These are phyloP conservation scores for Andrena trimmerana DNA, from an alignment of 2,888 invertebrate species.

Conservation along the genomic window DNA sequence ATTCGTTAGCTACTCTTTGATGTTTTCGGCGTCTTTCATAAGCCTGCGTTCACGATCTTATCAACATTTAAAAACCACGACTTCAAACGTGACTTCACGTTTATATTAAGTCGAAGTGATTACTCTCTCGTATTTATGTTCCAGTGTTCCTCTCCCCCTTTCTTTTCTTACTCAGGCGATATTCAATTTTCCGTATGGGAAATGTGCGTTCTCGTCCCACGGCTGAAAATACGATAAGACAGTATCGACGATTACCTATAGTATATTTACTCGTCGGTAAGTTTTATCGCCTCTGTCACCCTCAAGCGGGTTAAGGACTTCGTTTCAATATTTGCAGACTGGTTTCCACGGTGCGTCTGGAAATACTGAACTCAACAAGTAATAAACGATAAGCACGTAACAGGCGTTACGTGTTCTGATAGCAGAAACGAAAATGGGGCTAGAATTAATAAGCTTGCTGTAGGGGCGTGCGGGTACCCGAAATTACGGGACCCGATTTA, in stretches of 20 bases:
- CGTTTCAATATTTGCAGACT: constrained; percentile 34
- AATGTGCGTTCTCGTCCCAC: constrained; percentile 6
- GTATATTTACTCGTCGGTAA: constrained; percentile 29
- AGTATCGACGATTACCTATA: constrained; percentile 33
- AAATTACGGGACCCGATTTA: too few species aligned
- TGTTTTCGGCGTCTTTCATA: not conserved
- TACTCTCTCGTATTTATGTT: not conserved
- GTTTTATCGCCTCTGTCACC: constrained; percentile 47
- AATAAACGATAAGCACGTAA: constrained; percentile 1
- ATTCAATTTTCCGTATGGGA: constrained; percentile 3
- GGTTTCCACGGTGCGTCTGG: not conserved
- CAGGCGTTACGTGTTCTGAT: not conserved
- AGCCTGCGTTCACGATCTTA: constrained; percentile 1
- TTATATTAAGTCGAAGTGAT: not conserved
- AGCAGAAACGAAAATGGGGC: not conserved
- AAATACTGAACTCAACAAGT: not conserved
- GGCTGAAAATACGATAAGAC: constrained; percentile 45
- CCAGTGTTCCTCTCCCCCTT: not conserved
- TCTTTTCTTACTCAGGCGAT: not conserved
- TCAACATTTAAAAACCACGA: constrained; percentile 7
- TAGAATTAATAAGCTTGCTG: not conserved
- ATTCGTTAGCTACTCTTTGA: not conserved
- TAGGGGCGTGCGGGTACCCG: too few species aligned
- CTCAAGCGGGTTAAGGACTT: constrained; percentile 45
- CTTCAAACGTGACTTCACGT: constrained; percentile 14